These are phyloP conservation scores for Penelope pileata DNA, from an alignment of 2,113 vertebrate species.

Conservation along the genomic window DNA sequence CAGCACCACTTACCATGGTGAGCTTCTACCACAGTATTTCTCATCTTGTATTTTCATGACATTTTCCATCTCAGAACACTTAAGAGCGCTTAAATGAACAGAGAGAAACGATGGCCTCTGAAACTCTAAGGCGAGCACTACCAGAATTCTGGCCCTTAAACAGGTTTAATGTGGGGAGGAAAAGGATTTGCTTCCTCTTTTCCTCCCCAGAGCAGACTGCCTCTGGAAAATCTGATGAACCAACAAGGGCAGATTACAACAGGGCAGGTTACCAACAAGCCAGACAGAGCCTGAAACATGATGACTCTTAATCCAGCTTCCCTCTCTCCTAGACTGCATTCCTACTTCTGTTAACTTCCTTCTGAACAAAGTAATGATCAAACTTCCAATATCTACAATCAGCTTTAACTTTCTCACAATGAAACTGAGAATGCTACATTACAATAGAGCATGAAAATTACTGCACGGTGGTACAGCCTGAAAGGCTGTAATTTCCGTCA, in stretches of 20 bases:
- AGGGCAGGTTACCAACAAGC: too few species aligned
- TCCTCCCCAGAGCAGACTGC: background rate
- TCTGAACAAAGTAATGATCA: background rate
- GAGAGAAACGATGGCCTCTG: background rate
- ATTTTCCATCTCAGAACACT: background rate
- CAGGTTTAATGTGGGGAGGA: background rate
- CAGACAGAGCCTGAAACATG: background rate
- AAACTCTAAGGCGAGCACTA: background rate
- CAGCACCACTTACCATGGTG: background rate
- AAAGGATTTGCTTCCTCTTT: background rate
- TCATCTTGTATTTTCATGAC: background rate
- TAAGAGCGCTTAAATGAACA: background rate
- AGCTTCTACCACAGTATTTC: background rate
- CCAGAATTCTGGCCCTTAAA: background rate
- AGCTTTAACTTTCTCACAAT: conserved; percentile 8
- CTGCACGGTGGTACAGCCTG: background rate
- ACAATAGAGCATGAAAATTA: conserved; percentile 15
- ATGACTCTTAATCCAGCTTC: background rate
- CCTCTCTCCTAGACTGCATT: background rate
- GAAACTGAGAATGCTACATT: background rate
- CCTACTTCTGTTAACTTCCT: background rate
- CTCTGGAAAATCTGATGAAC: background rate
- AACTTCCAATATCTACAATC: background rate
- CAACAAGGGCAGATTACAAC: background rate
- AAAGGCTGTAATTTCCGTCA: conserved; percentile 56